Base-by-base conservation (phyloP, 2,113 vertebrate species). In the Phaethon lepturus region DNA sequence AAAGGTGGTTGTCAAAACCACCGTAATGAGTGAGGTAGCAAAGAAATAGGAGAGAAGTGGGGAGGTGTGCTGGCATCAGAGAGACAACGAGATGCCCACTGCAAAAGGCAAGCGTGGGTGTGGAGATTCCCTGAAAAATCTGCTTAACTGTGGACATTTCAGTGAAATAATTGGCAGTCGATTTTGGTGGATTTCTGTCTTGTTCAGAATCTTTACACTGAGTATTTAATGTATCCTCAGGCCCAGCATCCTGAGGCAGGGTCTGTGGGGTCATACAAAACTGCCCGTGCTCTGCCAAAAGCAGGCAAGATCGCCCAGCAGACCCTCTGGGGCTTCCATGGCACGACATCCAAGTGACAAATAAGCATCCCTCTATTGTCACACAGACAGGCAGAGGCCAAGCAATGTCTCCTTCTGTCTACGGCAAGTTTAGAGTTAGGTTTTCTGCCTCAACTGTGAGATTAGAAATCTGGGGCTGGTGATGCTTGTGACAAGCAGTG, bases 261-360 rank as follows among this genome's bases (percentile, higher is more conserved):
- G 17, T 31, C 47, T 83, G 16, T 2, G 5, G 24, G 11, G 23
- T 33, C n/a, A 11, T 53, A 55, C 0, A 1, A 49, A 75, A 60
- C 25, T 0, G 0, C 50, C 22, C 1, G 0, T 52, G 59, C 28
- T 72, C 80, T 68, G 31, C 35, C 29, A 35, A 52, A 58, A 62
- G 25, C 22, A 74, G 29, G n/a, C n/a, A 33, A 53, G 26, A 58
- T 79, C 42, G 88, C 50, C 17, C 23, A 47, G 50, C 50, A 11
- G 6, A 73, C 33, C 35, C 13, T 78, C 38, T 38, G 38, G 59
- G 49, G 67, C 3, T 56, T 40, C 42, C 49, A 17, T 22, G 25
- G 35, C 2, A 3, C 1, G 5, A 28, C 67, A 49, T 49, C 29
- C 45, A 42, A 38, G 73, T 38, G 53, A 55, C 13, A 31, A 64